These are phyloP conservation scores for Diaphora mendica DNA, from an alignment of 2,888 invertebrate genomes.

Conservation along the genomic window DNA sequence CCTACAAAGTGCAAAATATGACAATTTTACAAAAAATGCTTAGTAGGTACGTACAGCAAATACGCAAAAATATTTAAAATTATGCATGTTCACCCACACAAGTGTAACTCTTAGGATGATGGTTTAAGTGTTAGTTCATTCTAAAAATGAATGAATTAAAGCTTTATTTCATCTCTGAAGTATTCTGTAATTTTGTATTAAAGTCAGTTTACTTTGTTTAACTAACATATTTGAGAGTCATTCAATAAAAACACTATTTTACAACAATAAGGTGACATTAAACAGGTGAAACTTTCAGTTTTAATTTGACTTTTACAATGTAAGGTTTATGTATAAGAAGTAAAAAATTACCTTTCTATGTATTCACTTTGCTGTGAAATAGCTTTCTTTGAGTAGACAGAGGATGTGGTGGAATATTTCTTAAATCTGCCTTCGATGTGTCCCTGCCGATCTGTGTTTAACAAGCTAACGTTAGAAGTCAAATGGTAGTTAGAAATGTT, in stretches of 20 bases:
- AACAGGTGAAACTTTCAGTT: background rate
- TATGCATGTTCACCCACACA: background rate
- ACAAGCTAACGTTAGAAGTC: slow-evolving; percentile 55
- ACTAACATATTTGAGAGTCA: no score
- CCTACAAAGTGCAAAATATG: background rate
- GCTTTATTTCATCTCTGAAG: background rate
- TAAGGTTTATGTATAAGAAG: background rate
- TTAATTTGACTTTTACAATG: background rate
- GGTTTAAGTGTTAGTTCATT: background rate
- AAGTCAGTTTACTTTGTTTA: background rate
- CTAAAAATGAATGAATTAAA: background rate
- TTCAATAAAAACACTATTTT: background rate
- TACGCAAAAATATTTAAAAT: background rate
- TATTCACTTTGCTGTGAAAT: slow-evolving; percentile 82
- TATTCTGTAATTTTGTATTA: background rate
- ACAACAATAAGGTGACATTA: background rate
- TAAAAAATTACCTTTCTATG: slow-evolving; percentile 74
- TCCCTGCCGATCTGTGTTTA: slow-evolving; percentile 76
- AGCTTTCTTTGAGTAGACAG: slow-evolving; percentile 82
- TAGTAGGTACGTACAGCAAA: background rate
- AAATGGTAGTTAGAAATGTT: slow-evolving; percentile 50
- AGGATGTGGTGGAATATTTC: slow-evolving; percentile 83
- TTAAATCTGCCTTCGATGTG: slow-evolving; percentile 84
- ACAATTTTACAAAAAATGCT: background rate
- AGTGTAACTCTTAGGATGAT: background rate